Conservation (phyloP, 2,113 vertebrate genomes). For the Datnioides undecimradiatus region DNA sequence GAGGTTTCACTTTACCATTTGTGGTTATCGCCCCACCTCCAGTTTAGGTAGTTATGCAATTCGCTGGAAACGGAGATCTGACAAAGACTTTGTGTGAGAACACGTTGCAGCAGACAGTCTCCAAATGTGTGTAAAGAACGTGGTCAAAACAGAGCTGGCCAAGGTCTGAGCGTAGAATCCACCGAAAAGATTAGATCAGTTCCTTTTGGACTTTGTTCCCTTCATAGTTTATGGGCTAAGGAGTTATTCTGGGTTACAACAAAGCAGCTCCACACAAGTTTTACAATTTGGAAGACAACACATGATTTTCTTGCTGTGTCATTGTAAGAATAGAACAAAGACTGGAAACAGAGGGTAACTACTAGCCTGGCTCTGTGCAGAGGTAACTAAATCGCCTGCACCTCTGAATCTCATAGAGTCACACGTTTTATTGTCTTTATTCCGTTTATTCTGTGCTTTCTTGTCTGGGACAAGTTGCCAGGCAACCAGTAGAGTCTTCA, state of each 20-base stretch:
- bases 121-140: background rate
- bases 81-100: background rate
- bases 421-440: no score
- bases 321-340: no score
- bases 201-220: background rate
- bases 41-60: background rate
- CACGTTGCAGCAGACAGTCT: background rate
- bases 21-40: background rate
- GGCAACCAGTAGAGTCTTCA: no score
- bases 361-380: no score
- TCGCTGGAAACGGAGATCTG: slow-evolving; percentile 3
- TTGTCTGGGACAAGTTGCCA: background rate
- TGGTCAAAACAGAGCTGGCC: background rate
- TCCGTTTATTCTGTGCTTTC: no score
- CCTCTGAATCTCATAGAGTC: no score
- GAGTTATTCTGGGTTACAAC: background rate
- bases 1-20: slow-evolving; percentile 15
- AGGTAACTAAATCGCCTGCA: no score
- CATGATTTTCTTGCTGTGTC: no score
- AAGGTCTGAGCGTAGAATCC: background rate
- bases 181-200: background rate
- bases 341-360: no score
- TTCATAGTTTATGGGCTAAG: background rate
- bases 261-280: background rate
- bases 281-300: no score